phyloP scores from a whole-genome alignment of 2,888 invertebrate species.

The Aphrophora alni region DNA sequence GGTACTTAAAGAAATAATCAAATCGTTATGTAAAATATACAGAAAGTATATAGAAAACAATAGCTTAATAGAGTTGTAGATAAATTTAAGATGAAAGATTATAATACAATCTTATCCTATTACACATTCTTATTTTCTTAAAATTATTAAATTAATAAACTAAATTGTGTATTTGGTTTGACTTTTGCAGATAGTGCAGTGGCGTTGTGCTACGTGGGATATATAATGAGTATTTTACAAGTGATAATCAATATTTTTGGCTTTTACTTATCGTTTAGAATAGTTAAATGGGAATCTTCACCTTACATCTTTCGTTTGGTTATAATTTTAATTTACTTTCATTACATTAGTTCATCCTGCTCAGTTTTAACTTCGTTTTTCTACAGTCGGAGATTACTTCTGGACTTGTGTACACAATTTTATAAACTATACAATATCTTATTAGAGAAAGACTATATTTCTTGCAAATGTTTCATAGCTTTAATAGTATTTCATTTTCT shows the following conservation, averaged over 20 bases:
- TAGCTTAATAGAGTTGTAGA: too few species aligned
- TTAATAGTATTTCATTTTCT: not conserved
- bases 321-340: not conserved
- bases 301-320: not conserved
- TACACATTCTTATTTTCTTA: too few species aligned
- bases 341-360: not conserved
- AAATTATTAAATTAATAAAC: too few species aligned
- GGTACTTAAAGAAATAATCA: too few species aligned
- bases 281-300: not conserved
- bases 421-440: not conserved
- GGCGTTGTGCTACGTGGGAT: not conserved
- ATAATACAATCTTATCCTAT: too few species aligned
- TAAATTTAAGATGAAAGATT: too few species aligned
- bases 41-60: too few species aligned
- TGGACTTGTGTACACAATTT: not conserved
- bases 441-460: not conserved
- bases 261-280: not conserved
- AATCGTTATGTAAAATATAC: too few species aligned
- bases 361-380: not conserved
- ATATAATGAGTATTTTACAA: not conserved
- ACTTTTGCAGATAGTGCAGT: too few species aligned
- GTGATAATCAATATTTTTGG: not conserved
- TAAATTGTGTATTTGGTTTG: too few species aligned
- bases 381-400: not conserved
- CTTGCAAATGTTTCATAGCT: not conserved